Evolutionary conservation across 2,797 vertebrate genomes (phyloP).

Genomic region (Atherinosoma microstoma): DNA sequence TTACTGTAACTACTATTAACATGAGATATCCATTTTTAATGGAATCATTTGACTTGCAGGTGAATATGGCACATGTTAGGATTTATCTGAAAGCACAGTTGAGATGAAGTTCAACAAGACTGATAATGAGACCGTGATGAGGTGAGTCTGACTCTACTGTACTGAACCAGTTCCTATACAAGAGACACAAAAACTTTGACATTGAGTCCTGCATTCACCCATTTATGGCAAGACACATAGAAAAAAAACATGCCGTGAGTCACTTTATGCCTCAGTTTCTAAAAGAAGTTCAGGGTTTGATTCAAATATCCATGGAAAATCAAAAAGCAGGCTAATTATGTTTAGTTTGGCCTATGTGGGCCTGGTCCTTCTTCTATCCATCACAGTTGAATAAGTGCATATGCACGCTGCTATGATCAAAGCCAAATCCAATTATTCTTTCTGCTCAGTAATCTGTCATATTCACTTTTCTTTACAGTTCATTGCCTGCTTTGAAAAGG

Average conservation of each 20-base stretch:
- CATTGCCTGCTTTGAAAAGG: not conserved
- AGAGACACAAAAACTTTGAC: not conserved
- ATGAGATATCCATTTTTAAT: not conserved
- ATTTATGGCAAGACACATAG: not conserved
- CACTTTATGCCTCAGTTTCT: not conserved
- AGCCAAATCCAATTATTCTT: not conserved
- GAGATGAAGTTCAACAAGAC: not conserved
- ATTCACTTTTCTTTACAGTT: not conserved
- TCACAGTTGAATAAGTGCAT: conserved; percentile 4
- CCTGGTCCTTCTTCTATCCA: not conserved
- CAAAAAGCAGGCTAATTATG: not conserved
- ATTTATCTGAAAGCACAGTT: not conserved
- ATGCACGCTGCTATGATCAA: conserved; percentile 1
- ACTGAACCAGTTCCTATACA: not conserved
- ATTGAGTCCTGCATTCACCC: not conserved
- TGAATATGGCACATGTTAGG: too few relatives aligned
- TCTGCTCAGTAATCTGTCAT: conserved; percentile 3
- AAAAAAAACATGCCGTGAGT: too few relatives aligned
- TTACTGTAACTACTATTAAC: not conserved
- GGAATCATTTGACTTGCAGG: not conserved
- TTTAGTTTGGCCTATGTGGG: conserved; percentile 1
- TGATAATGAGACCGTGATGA: not conserved
- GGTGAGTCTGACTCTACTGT: not conserved
- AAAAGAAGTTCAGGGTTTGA: conserved; percentile 6
- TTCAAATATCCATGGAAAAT: conserved; percentile 3